Evolutionary conservation across 2,888 invertebrate species (phyloP), one percentile per base, ranked within the genome.

Genomic region (Xanthorhoe spadicearia): DNA sequence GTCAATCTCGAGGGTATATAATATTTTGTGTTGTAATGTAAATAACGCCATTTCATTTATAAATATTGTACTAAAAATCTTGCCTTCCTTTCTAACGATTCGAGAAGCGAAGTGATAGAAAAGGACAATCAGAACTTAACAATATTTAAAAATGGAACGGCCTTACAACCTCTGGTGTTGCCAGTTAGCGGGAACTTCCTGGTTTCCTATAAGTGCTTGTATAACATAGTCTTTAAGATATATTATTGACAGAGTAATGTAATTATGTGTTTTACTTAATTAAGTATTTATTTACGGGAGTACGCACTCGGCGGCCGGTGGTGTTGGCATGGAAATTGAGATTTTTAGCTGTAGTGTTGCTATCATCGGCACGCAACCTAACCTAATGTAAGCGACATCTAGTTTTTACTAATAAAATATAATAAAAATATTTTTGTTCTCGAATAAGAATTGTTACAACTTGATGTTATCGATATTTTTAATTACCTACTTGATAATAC

Each of bases 271-370:
- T 87, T 82, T 84, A 63, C 59, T 63, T 57, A 76, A 78, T 80
- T 91, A 92, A 90, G 90, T 92, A 92, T 91, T 91, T 92, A 92
- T 92, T 90, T 83, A 88, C 78, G 85, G 80, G 79, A 84, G 83
- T 80, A 83, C 79, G 85, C 84, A 85, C 84, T 73, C 77, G 70
- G 81, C 72, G 78, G 72, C 79, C 80, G 83, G 71, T 80, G 82
- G 82, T 79, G 80, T 80, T 77, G 77, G 82, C 80, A 80, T 80
- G 75, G 78, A 75, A 68, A 72, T 76, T 80, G 82, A 83, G 82
- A 82, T 84, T 84, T 60, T 74, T 83, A 82, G 78, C 68, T 74
- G 74, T 82, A 83, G 83, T 83, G 85, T 86, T 85, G 87, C 87
- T 86, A 86, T 74, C 82, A 78, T 78, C 84, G 85, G 83, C 69